A percentile compares a stretch with the other conserved stretches of the same genome.
These are phyloP conservation scores for Oxygymnocypris stewartii DNA, from an alignment of 2,113 vertebrate species.

Conservation along the genomic window DNA sequence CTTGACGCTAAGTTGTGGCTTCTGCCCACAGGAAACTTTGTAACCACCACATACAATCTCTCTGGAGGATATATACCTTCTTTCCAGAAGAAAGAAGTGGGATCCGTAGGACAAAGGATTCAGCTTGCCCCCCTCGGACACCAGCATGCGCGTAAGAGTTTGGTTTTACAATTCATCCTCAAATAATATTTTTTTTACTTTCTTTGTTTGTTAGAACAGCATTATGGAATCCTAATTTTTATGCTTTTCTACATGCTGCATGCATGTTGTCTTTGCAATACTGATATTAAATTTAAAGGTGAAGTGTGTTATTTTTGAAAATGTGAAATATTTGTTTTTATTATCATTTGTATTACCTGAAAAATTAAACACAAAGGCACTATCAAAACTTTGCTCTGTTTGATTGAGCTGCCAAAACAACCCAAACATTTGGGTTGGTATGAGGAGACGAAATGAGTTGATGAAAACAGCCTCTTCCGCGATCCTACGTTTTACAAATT, in stretches of 20 bases:
- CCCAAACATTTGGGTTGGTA: neutral
- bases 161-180: slow-evolving; percentile 7
- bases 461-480: neutral
- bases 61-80: slow-evolving; percentile 81
- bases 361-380: neutral
- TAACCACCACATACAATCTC: slow-evolving; percentile 80
- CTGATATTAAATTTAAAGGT: neutral
- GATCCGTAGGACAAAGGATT: slow-evolving; percentile 89
- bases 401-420: neutral
- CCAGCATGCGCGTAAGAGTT: slow-evolving; percentile 78
- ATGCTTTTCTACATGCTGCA: neutral
- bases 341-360: neutral
- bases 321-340: neutral
- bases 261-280: neutral
- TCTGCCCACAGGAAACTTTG: slow-evolving; percentile 78
- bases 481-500: neutral
- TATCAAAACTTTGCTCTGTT: neutral
- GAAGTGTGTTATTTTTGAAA: neutral
- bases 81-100: slow-evolving; percentile 93
- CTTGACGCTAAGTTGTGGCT: neutral
- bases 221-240: neutral
- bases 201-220: too few species aligned
- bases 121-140: slow-evolving; percentile 84
- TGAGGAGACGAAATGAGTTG: neutral
- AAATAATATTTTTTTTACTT: too few species aligned